Evolutionary conservation across 2,113 vertebrate genomes (phyloP), one percentile per base, ranked within the genome.

Genomic region (Nesospiza acunhae): DNA sequence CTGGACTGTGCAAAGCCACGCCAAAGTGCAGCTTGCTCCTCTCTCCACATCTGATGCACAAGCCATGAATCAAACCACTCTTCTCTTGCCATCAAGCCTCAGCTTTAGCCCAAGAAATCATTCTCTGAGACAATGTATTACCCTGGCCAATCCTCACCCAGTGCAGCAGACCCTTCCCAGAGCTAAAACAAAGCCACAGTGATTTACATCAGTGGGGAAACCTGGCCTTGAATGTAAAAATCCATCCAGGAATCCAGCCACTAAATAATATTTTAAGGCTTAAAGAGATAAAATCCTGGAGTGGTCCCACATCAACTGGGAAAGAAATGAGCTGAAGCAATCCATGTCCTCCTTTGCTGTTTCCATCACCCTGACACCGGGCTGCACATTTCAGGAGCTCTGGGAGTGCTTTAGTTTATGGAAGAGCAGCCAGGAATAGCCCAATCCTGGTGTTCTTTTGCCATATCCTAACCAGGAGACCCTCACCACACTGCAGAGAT

Each of bases 121-220:
- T 47, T 53, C 52, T 42, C 68, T 10, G 41, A 87, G 83, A 41
- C 24, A 41, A 28, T 2, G 6, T 30, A 30, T 44, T 58, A 75
- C 35, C 58, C 76, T 42, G 56, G 83, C 68, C 80, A 90, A 27
- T 42, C 39, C 62, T 90, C 53, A 52, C 13, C 9, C 7, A 2
- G 28, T 5, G 12, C 73, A 24, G 52, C 15, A 75, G 72, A 72
- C 37, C 46, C 35, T 78, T 93, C 94, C 80, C 76, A 78, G 41
- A 74, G 60, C 68, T 89, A 13, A 31, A 84, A 42, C 2, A 47
- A 88, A 92, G 64, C n/a, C 69, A 72, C 14, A 2, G 49, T 50
- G 88, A 96, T 93, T 93, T 94, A 92, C 62, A 35, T 21, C 47
- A 62, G 76, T 10, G 21, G n/a, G 70, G 84, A 95, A 95, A 93